A percentile compares a stretch with the other conserved stretches of the same genome.
Evolutionary conservation across 2,888 invertebrate species (phyloP).

Genomic region (Bimastos eiseni): DNA sequence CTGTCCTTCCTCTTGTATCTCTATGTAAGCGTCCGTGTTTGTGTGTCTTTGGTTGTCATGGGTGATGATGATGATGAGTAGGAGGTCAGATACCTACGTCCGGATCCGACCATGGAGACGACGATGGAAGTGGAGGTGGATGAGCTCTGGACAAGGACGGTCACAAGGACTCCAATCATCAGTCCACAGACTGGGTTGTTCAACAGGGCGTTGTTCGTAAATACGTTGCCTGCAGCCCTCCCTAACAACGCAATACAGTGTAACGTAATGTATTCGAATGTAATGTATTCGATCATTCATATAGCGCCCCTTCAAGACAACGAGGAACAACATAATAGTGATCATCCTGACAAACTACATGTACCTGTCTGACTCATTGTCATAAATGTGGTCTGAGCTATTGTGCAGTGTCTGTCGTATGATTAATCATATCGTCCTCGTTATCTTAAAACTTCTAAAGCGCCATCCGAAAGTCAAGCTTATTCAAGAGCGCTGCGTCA

Average conservation of each 20-base stretch:
- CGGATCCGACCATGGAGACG: conserved; percentile 58
- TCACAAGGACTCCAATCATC: conserved; percentile 67
- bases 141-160: conserved; percentile 66
- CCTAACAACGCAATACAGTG: conserved; percentile 25
- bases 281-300: too few species aligned
- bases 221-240: conserved; percentile 33
- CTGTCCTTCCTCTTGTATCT: not conserved
- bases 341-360: too few species aligned
- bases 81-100: conserved; percentile 50
- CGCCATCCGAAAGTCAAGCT: too few species aligned
- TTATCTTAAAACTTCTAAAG: too few species aligned
- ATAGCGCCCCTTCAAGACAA: too few species aligned
- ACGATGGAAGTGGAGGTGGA: conserved; percentile 65
- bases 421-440: too few species aligned
- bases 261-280: too few species aligned
- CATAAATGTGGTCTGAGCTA: too few species aligned
- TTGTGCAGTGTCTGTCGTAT: too few species aligned
- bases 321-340: too few species aligned
- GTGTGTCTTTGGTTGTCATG: not conserved
- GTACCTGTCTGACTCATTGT: too few species aligned
- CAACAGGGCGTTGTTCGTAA: conserved; percentile 61
- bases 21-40: not conserved
- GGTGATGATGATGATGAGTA: not conserved
- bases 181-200: conserved; percentile 66
- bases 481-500: too few species aligned